Evolutionary conservation across 2,113 vertebrate species (phyloP).

Genomic region (Rhizomys pruinosus): DNA sequence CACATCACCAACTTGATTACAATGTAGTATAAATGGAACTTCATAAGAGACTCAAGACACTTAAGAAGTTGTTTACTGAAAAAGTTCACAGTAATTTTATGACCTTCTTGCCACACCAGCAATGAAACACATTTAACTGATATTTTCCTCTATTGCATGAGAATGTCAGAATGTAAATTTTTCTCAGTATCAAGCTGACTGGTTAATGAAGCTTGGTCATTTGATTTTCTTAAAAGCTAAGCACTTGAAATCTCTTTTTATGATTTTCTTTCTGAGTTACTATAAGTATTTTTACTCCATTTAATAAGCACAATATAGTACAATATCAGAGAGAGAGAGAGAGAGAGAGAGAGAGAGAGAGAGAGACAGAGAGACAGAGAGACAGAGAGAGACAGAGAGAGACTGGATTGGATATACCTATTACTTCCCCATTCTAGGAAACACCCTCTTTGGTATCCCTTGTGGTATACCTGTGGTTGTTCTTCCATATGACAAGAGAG

Average conservation of each 20-base stretch:
- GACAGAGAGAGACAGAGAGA: too few relatives aligned
- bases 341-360: neutral
- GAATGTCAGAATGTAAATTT: neutral
- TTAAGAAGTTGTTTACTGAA: conserved; percentile 25
- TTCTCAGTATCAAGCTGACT: conserved; percentile 24
- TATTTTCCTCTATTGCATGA: conserved; percentile 29
- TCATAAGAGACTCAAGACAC: conserved; percentile 32
- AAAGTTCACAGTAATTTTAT: conserved; percentile 30
- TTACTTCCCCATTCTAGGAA: neutral
- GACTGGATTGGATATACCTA: neutral
- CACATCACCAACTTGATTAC: neutral
- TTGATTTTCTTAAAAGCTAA: conserved; percentile 44
- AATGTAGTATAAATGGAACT: conserved; percentile 15
- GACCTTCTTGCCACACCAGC: neutral
- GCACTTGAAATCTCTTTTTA: conserved; percentile 3
- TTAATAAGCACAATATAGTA: neutral
- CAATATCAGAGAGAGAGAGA: conserved; percentile 15
- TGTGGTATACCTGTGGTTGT: neutral
- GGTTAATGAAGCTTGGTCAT: neutral
- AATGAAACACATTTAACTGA: conserved; percentile 49
- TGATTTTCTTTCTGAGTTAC: conserved; percentile 33
- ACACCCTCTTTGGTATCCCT: neutral
- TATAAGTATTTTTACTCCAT: neutral
- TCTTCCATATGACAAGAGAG: neutral
- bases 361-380: too few relatives aligned